Percentiles rank a stretch among this genome's conserved stretches.
Conservation (phyloP, 2,797 vertebrate species). For the Bradypodion pumilum region DNA sequence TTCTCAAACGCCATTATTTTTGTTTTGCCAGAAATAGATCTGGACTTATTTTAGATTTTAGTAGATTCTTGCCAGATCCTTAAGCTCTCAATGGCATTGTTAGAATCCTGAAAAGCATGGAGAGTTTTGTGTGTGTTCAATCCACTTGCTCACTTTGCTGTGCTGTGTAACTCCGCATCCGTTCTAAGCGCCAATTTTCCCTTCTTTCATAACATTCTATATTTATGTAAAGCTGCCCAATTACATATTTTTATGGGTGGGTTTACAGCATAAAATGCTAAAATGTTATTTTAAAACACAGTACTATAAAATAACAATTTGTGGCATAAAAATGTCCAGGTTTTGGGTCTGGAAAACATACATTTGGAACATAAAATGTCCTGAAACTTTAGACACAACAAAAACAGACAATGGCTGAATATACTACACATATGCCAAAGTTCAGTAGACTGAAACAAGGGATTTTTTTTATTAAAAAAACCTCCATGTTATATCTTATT, state of each 20-base stretch:
- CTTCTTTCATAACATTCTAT: no score
- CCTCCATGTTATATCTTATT: no score
- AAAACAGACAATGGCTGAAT: no score
- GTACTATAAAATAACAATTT: neutral
- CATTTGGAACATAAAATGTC: neutral
- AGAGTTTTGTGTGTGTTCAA: no score
- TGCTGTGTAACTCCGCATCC: neutral
- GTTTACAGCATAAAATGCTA: neutral
- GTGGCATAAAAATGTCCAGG: neutral
- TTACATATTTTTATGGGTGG: neutral
- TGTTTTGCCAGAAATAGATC: neutral
- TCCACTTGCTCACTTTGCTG: neutral
- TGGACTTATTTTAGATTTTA: neutral
- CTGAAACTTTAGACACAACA: no score
- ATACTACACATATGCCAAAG: no score
- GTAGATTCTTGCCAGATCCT: neutral
- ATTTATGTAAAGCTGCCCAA: neutral
- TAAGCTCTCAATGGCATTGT: neutral
- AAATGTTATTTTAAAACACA: constrained; percentile 6
- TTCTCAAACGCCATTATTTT: neutral
- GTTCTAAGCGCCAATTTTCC: no score
- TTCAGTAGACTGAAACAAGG: no score
- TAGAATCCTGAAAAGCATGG: neutral
- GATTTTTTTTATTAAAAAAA: no score
- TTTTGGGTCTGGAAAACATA: neutral